Percentiles rank a stretch among this genome's conserved stretches.
phyloP scores from a whole-genome alignment of 1,140 invertebrate genomes.

The Samia ricini region DNA sequence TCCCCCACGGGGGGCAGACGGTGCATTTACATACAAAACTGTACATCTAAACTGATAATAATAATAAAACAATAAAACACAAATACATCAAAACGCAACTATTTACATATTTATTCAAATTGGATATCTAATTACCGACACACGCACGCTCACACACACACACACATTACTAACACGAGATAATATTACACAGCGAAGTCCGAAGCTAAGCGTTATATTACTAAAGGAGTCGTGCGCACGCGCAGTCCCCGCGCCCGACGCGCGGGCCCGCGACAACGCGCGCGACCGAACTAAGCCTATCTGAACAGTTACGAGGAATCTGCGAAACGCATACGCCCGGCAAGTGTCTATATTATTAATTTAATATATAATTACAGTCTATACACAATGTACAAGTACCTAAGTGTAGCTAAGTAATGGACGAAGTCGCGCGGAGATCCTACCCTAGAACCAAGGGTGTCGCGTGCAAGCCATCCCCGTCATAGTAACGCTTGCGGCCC shows the following conservation, averaged over 20 bases:
- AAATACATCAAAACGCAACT: slow-evolving; percentile 10
- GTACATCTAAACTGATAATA: slow-evolving; percentile 29
- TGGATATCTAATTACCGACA: slow-evolving; percentile 18
- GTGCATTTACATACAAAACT: too few relatives aligned
- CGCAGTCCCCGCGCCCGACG: background rate
- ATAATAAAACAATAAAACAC: slow-evolving; percentile 8
- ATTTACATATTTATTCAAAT: slow-evolving; percentile 22
- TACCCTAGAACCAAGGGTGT: slow-evolving; percentile 21
- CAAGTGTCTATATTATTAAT: background rate
- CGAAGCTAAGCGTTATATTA: slow-evolving; percentile 31
- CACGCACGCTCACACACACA: slow-evolving; percentile 44
- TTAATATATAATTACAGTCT: slow-evolving; percentile 12
- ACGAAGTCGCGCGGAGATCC: slow-evolving; percentile 48
- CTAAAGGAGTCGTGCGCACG: background rate
- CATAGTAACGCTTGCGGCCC: too few relatives aligned
- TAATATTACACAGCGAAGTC: slow-evolving; percentile 26
- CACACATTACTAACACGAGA: slow-evolving; percentile 30
- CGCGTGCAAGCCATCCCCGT: slow-evolving; percentile 3
- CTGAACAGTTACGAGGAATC: slow-evolving; percentile 23
- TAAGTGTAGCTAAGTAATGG: slow-evolving; percentile 55
- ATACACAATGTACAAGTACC: slow-evolving; percentile 57
- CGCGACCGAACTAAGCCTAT: background rate
- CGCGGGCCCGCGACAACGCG: too few relatives aligned
- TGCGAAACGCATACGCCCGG: slow-evolving; percentile 33
- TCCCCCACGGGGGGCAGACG: too few relatives aligned